Conservation (phyloP, 2,888 invertebrate genomes). For the Rhamnusium bicolor region DNA sequence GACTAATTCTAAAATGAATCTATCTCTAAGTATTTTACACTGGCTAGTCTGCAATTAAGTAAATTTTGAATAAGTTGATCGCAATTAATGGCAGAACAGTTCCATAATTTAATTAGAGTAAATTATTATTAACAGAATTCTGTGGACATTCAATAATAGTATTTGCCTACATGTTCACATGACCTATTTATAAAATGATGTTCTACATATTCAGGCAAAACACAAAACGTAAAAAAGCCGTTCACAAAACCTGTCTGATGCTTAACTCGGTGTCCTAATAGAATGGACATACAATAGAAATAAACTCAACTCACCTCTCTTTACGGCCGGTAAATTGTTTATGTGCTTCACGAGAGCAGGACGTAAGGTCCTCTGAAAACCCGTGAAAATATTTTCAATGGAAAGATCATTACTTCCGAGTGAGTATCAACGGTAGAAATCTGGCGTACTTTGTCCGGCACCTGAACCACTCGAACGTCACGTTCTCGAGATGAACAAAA, state of each 20-base stretch:
- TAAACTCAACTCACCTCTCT: slow-evolving; percentile 11
- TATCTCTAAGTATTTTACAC: no score
- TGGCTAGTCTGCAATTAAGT: no score
- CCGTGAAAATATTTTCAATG: slow-evolving; percentile 47
- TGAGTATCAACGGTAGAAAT: slow-evolving; percentile 36
- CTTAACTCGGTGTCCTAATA: neutral
- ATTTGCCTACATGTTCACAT: neutral
- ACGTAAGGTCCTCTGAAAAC: slow-evolving; percentile 10
- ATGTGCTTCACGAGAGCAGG: slow-evolving; percentile 20
- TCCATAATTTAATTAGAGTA: no score
- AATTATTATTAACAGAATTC: no score
- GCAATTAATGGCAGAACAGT: no score
- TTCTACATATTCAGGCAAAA: neutral
- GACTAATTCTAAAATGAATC: no score
- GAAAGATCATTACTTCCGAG: slow-evolving; percentile 48
- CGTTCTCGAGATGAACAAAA: slow-evolving; percentile 63
- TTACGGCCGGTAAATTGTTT: slow-evolving; percentile 23
- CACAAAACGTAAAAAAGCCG: no score
- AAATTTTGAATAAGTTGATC: no score
- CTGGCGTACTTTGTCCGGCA: slow-evolving; percentile 20
- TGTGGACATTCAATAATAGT: neutral
- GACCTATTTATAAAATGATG: neutral
- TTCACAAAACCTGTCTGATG: neutral
- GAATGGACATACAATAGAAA: slow-evolving; percentile 13
- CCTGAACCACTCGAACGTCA: slow-evolving; percentile 61